These are phyloP conservation scores for Cryptophagus acutangulus DNA, from an alignment of 2,888 invertebrate species.

Conservation along the genomic window DNA sequence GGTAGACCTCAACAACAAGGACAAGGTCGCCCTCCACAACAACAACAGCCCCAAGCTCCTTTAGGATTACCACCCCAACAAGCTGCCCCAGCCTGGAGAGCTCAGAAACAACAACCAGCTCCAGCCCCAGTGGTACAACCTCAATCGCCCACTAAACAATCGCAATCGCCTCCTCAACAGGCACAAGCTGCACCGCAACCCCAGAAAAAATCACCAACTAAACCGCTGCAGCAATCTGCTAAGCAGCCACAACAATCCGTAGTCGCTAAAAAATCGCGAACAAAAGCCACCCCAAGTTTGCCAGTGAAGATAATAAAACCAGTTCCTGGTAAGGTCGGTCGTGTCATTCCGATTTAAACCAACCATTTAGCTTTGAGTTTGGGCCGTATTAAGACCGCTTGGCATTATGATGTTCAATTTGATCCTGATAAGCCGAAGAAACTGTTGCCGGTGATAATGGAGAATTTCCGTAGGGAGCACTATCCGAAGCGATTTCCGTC, in stretches of 20 bases:
- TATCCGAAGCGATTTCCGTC: conserved; percentile 55
- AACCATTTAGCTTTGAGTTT: conserved; percentile 57
- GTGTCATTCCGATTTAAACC: conserved; percentile 44
- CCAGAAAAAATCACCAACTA: conserved; percentile 12
- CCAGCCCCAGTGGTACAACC: too few species aligned
- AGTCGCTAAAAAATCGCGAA: too few species aligned
- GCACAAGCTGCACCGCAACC: conserved; percentile 16
- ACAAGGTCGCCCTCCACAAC: conserved; percentile 14
- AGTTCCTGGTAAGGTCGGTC: conserved; percentile 45
- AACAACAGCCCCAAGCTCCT: too few species aligned
- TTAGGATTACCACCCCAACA: too few species aligned
- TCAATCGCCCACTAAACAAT: too few species aligned
- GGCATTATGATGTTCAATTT: conserved; percentile 80
- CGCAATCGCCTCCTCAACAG: too few species aligned
- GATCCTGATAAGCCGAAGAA: conserved; percentile 66
- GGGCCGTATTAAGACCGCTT: conserved; percentile 41
- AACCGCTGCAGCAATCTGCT: too few species aligned
- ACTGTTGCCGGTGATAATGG: conserved; percentile 50
- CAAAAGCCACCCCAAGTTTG: not conserved
- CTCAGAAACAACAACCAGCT: too few species aligned
- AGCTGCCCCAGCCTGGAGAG: too few species aligned
- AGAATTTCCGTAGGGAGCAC: conserved; percentile 34
- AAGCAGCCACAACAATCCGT: too few species aligned
- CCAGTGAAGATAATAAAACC: conserved; percentile 4
- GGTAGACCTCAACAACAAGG: conserved; percentile 8